Conservation (phyloP, 64 coral and sea anemone species). For the Stylophora pistillata region DNA sequence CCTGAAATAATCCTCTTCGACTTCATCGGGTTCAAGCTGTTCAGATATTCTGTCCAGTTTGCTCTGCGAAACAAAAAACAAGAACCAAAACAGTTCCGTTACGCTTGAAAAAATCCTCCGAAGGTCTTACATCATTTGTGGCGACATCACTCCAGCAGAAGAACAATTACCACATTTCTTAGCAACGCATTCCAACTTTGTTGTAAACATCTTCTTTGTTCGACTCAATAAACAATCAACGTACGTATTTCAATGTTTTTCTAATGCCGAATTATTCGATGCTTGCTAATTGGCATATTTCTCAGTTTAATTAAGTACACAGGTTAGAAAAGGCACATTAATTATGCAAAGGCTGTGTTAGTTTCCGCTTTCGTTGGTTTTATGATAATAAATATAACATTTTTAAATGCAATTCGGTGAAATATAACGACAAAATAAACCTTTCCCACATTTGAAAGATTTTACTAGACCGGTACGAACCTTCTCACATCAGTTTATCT, state of each 20-base stretch:
- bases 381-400: no score
- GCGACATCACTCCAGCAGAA: not conserved
- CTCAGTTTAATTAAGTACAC: no score
- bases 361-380: no score
- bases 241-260: not conserved
- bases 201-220: not conserved
- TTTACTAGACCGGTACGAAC: no score
- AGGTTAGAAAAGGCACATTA: no score
- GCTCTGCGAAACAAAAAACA: conserved; percentile 30
- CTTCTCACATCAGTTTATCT: no score
- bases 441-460: no score
- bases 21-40: conserved; percentile 84
- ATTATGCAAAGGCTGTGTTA: no score
- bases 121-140: not conserved
- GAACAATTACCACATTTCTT: not conserved
- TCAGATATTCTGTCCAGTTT: conserved; percentile 68
- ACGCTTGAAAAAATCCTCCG: no score
- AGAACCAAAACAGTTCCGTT: not conserved
- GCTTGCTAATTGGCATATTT: not conserved
- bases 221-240: not conserved
- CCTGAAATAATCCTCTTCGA: conserved; percentile 93
- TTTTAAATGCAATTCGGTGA: no score
- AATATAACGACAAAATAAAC: no score
- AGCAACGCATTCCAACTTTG: not conserved
- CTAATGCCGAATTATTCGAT: not conserved